Conservation (phyloP, 2,888 invertebrate genomes). For the Temnothorax ravouxi region DNA sequence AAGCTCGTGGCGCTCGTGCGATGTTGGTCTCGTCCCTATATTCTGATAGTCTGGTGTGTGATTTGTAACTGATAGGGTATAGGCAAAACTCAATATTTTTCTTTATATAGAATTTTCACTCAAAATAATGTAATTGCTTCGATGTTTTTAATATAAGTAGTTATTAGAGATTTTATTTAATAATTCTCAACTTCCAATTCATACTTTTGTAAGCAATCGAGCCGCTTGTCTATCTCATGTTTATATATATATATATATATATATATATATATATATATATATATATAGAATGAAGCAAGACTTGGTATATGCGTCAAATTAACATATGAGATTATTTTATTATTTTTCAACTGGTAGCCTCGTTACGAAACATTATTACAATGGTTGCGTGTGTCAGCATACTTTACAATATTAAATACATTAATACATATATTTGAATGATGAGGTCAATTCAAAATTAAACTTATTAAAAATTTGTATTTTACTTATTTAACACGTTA, state of each 20-base stretch:
- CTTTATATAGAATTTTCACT: not conserved
- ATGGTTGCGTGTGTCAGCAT: not conserved
- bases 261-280: too few relatives aligned
- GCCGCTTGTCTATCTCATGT: not conserved
- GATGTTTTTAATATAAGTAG: not conserved
- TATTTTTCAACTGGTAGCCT: not conserved
- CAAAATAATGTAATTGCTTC: constrained; percentile 15
- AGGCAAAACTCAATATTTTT: not conserved
- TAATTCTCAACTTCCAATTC: constrained; percentile 9
- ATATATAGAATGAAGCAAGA: constrained; percentile 10
- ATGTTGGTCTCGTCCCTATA: not conserved
- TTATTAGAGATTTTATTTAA: constrained; percentile 22
- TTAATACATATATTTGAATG: not conserved
- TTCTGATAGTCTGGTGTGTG: not conserved
- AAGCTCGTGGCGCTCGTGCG: not conserved
- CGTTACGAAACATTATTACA: not conserved
- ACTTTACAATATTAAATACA: not conserved
- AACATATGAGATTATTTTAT: constrained; percentile 4
- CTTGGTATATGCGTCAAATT: not conserved
- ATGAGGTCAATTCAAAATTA: not conserved
- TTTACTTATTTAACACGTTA: not conserved
- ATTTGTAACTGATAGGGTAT: constrained; percentile 1
- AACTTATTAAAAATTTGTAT: not conserved
- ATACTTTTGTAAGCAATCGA: constrained; percentile 5
- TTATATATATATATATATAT: too few relatives aligned